Percentiles rank a stretch among this genome's conserved stretches.
Evolutionary conservation across 2,113 vertebrate genomes (phyloP).

Genomic region (Engystomops pustulosus): DNA sequence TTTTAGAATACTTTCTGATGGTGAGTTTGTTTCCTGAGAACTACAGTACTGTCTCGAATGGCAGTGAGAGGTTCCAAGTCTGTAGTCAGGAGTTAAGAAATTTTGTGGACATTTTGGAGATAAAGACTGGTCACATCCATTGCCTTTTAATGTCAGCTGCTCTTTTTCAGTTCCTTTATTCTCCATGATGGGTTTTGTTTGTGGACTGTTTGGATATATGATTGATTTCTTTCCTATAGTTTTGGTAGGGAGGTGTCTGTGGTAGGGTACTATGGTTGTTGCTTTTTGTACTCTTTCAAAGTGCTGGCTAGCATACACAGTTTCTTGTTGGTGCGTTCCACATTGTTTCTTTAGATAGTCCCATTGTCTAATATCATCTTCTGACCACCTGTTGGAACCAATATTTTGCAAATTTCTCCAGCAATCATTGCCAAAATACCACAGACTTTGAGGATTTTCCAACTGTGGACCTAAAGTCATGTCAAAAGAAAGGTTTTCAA

Average conservation of each 20-base stretch:
- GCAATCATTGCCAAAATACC: conserved; percentile 16
- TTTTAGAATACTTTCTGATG: conserved; percentile 57
- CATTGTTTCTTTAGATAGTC: background rate
- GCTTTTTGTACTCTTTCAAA: background rate
- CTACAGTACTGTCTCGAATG: background rate
- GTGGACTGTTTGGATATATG: background rate
- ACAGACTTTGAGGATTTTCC: background rate
- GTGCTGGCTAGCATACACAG: background rate
- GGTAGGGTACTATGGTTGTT: background rate
- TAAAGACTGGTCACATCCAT: background rate
- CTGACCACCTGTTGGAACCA: conserved; percentile 6
- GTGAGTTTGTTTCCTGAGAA: background rate
- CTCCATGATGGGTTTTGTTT: background rate
- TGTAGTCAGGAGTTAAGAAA: background rate
- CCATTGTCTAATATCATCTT: conserved; percentile 14
- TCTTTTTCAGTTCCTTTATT: background rate
- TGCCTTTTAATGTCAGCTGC: background rate
- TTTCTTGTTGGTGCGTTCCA: background rate
- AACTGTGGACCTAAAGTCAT: conserved; percentile 2
- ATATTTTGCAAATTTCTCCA: conserved; percentile 33
- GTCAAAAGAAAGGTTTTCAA: conserved; percentile 16
- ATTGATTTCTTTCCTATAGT: background rate
- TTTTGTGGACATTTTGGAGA: background rate
- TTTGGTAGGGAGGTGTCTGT: background rate
- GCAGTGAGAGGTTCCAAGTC: background rate